Base-by-base conservation (phyloP, 2,888 invertebrate genomes). In the Anoplius nigerrimus region DNA sequence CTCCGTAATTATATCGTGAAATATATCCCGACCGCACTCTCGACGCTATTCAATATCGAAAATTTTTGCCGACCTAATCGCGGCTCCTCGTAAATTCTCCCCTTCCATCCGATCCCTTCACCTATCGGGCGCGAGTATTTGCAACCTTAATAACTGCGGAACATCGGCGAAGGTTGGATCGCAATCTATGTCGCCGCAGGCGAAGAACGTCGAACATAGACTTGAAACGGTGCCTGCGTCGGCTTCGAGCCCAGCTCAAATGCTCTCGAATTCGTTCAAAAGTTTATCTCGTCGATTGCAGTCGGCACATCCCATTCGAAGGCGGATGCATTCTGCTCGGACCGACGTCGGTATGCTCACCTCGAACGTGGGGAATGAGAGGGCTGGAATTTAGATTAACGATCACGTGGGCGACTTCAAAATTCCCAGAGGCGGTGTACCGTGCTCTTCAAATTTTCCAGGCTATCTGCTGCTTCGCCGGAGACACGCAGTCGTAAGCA, bases 341-440 rank as follows among this genome's bases (percentile, higher is more conserved):
- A 70, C 60, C 67, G 57, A 62, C 65, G 67, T 62, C 21, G 74
- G 79, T 73, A 77, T 75, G 71, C 48, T 54, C 64, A 53, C 21
- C 52, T 60, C 56, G 69, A 65, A 70, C 60, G 65, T 54, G 62
- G 62, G 53, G 72, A 69, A 76, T 53, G 71, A 58, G 68, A 65
- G 34, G 15, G 18, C 43, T 46, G 78, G 77, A 79, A 75, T 75
- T 79, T 78, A 79, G 77, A 79, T 75, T 73, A 79, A 79, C 77
- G 76, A 73, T 78, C 78, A 73, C 21, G 22, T 68, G 75, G 75
- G 71, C 75, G 75, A 75, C 78, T 78, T 75, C 69, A 68, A 71
- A 77, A 71, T 75, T 75, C 59, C 52, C 58, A 51, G 60, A 46
- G 66, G 53, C 52, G 53, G 60, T 58, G 61, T 62, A 64, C 53